phyloP scores from a whole-genome alignment of 1,140 invertebrate species.

The Penaeus vannamei region DNA sequence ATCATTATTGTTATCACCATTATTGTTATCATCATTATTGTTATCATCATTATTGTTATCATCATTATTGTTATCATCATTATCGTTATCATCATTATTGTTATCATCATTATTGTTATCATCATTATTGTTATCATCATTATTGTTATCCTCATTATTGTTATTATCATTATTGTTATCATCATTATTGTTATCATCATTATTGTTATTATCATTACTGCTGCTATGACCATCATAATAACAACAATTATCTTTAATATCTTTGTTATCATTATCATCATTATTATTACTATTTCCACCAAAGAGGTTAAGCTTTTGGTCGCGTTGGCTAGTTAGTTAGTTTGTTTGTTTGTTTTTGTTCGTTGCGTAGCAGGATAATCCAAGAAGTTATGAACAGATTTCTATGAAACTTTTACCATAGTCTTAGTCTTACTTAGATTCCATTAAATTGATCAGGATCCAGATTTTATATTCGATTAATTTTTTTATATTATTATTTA shows the following conservation, averaged over 20 bases:
- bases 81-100: neutral
- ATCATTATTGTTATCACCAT: no score
- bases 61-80: neutral
- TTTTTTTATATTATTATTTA: no score
- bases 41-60: neutral
- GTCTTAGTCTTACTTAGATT: neutral
- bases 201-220: neutral
- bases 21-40: no score
- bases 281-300: neutral
- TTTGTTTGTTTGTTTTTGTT: no score
- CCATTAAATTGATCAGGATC: no score
- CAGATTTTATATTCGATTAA: no score
- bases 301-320: neutral
- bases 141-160: neutral
- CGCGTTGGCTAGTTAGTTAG: no score
- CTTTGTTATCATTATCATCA: neutral
- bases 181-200: conserved; percentile 2
- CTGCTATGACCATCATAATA: neutral
- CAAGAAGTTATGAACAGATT: no score
- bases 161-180: neutral
- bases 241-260: neutral
- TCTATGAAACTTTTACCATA: neutral
- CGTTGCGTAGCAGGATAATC: no score
- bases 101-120: neutral
- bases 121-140: neutral